Evolutionary conservation across 64 coral and sea anemone species (phyloP).

Genomic region (Stichodactyla mertensii): DNA sequence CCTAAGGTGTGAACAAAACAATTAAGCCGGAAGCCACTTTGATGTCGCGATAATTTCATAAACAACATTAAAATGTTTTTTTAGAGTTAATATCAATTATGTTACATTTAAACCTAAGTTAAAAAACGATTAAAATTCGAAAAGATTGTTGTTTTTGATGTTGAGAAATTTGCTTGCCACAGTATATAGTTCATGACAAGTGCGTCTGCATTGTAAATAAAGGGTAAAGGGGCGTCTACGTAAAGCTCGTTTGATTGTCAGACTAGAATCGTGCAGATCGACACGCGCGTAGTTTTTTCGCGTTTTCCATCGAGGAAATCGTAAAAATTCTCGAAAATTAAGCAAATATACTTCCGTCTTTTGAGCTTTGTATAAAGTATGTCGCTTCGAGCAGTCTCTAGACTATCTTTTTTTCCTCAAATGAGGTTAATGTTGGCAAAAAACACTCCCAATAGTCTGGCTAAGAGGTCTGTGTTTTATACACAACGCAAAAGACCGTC

Average conservation of each 20-base stretch:
- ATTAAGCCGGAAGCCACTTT: neutral
- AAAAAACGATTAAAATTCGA: neutral
- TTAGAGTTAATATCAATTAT: neutral
- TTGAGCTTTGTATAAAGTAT: neutral
- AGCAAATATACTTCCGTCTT: neutral
- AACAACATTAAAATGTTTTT: neutral
- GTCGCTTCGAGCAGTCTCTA: neutral
- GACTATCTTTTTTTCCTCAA: neutral
- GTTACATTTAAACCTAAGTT: neutral
- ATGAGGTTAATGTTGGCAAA: neutral
- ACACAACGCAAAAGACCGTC: constrained; percentile 22
- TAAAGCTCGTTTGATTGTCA: neutral
- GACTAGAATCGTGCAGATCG: neutral
- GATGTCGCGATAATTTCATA: neutral
- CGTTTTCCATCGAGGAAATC: neutral
- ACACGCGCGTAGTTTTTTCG: neutral
- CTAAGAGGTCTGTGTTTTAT: constrained; percentile 15
- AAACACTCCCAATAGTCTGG: neutral
- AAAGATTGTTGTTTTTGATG: neutral
- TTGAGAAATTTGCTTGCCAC: neutral
- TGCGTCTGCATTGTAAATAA: neutral
- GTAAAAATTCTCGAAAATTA: neutral
- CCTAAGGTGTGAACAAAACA: too few relatives aligned
- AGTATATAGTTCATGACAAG: neutral
- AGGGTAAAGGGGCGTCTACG: neutral